Conservation (phyloP, 2,797 vertebrate species). For the Buphagus erythrorhynchus region DNA sequence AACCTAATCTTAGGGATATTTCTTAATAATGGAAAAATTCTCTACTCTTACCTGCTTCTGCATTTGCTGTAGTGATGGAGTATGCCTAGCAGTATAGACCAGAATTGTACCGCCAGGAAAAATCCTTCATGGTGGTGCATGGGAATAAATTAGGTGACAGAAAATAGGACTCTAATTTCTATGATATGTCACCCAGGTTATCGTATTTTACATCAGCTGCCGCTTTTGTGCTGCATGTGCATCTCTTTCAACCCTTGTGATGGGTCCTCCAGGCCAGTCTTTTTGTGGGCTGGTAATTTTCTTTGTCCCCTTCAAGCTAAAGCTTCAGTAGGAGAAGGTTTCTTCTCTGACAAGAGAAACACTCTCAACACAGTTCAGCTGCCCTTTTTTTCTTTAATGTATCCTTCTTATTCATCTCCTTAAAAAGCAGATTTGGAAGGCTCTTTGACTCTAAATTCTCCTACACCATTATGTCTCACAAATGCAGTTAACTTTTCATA, state of each 20-base stretch:
- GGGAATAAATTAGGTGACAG: constrained; percentile 51
- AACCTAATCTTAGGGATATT: background rate
- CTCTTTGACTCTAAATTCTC: background rate
- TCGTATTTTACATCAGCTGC: constrained; percentile 24
- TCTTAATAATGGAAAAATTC: background rate
- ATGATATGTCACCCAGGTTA: constrained; percentile 13
- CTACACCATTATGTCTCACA: background rate
- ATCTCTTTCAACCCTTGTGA: background rate
- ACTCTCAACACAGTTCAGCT: background rate
- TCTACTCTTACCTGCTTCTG: background rate
- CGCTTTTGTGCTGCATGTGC: background rate
- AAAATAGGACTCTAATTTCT: constrained; percentile 53
- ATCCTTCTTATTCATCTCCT: background rate
- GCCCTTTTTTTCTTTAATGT: background rate
- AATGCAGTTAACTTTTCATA: background rate
- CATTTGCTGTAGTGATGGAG: constrained; percentile 25
- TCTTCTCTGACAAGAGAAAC: background rate
- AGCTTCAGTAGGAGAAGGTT: background rate
- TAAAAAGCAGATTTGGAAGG: background rate
- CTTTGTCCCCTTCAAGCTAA: background rate
- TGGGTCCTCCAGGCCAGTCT: background rate
- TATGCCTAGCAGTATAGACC: background rate
- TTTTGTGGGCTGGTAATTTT: constrained; percentile 7
- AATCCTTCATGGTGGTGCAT: constrained; percentile 36
- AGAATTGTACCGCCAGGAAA: constrained; percentile 32